Evolutionary conservation across 2,113 vertebrate species (phyloP).

Genomic region (Camelus bactrianus): DNA sequence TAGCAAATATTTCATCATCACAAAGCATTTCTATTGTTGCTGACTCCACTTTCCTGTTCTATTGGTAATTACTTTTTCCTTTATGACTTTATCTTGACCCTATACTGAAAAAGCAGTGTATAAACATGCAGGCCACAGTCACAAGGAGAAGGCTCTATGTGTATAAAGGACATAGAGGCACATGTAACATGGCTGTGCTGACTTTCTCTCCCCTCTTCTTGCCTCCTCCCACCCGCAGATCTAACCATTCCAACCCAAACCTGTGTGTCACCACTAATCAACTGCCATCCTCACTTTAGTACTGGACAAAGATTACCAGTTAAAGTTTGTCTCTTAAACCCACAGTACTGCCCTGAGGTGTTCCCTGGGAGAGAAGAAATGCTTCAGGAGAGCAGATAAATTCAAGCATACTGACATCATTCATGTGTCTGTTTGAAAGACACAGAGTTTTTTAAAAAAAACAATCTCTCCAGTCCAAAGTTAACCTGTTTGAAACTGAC

Average conservation of each 20-base stretch:
- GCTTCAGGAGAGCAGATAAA: slow-evolving; percentile 50
- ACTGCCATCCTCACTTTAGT: background rate
- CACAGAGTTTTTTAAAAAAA: background rate
- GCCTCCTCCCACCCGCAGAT: background rate
- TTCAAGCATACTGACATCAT: background rate
- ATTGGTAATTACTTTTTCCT: background rate
- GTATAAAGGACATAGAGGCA: background rate
- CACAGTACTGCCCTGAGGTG: background rate
- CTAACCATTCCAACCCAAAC: background rate
- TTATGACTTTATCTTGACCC: background rate
- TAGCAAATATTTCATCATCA: background rate
- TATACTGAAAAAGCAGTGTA: background rate
- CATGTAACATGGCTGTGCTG: background rate
- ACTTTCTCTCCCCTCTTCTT: background rate
- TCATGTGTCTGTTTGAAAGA: slow-evolving; percentile 76
- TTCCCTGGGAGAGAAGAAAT: slow-evolving; percentile 56
- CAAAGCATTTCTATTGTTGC: slow-evolving; percentile 10
- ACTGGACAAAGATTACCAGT: background rate
- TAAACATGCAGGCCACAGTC: background rate
- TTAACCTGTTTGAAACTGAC: slow-evolving; percentile 81
- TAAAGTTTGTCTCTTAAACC: background rate
- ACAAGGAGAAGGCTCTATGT: background rate
- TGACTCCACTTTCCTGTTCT: background rate
- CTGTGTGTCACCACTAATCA: background rate
- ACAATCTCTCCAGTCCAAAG: slow-evolving; percentile 79